Evolutionary conservation across 2,797 vertebrate species (phyloP), one percentile per base, ranked within the genome.

Genomic region (Acestrorhynchus altus): DNA sequence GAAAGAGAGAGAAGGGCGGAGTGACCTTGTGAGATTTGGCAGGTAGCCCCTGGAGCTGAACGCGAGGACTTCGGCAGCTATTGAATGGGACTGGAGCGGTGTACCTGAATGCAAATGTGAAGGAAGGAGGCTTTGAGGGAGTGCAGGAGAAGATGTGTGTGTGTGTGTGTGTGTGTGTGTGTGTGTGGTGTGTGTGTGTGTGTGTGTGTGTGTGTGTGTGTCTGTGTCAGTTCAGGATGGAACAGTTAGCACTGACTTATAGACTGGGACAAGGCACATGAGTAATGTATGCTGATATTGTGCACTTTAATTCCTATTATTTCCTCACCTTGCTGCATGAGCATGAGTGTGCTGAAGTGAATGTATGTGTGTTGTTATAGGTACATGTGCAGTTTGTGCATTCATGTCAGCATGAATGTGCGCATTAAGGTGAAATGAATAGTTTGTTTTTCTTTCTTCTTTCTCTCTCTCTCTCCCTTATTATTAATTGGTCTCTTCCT

Each of bases 1-100:
- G n/a, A 46, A 13, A 64, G n/a, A 59, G 59, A 26, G n/a, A 44
- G 66, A 71, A 78, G 77, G 74, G 59, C 74, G 65, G 20, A 15
- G 4, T 80, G 72, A 64, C 72, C 60, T 79, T 47, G 47, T 22
- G 54, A 70, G 70, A 74, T 76, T 22, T 84, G 72, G 64, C 77
- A 81, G 46, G 46, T 67, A 31, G 78, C 57, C 54, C 52, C 40
- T 49, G 22, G 66, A 72, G 42, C 26, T 24, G 26, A 75, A 75
- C 44, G 64, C 52, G 57, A 73, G 22, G 59, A 73, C 74, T 75
- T 78, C 20, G 59, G 69, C 67, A 76, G 61, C 65, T 64, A 70
- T 28, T 59, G 28, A 51, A 72, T 42, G 18, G 51, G 70, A 47
- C 56, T 67, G 22, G 31, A 79, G 59, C 74, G 61, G 64, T 54